Conservation (phyloP, 1,140 invertebrate genomes). For the Sipha flava region DNA sequence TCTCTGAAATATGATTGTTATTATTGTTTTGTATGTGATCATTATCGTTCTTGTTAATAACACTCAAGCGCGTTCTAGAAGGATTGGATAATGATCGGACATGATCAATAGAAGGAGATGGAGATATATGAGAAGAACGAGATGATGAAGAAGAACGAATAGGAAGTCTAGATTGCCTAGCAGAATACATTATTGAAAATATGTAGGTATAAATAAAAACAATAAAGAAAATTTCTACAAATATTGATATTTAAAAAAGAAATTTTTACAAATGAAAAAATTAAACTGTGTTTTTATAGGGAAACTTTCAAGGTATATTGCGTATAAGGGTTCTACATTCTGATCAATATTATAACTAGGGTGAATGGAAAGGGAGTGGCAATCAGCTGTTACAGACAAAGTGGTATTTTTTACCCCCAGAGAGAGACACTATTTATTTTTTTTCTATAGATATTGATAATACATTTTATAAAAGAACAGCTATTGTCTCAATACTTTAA, state of each 20-base stretch:
- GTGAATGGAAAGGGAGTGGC: slow-evolving; percentile 28
- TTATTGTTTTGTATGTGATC: slow-evolving; percentile 5
- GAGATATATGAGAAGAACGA: slow-evolving; percentile 5
- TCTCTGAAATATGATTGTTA: not conserved
- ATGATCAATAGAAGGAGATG: not conserved
- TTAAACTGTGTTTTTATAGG: not conserved
- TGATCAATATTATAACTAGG: slow-evolving; percentile 38
- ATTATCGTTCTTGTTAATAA: slow-evolving; percentile 1
- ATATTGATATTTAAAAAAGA: not conserved
- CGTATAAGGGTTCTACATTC: not conserved
- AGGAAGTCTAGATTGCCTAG: not conserved
- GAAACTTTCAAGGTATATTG: not conserved
- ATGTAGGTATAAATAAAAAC: not conserved
- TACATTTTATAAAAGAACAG: no score
- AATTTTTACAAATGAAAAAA: not conserved
- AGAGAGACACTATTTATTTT: not conserved
- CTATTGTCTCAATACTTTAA: no score
- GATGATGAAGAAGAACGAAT: slow-evolving; percentile 28
- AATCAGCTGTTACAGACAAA: not conserved
- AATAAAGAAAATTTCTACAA: not conserved
- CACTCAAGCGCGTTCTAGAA: not conserved
- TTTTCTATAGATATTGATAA: not conserved
- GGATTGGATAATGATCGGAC: not conserved
- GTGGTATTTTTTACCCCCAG: not conserved
- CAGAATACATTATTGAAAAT: not conserved